Evolutionary conservation across 2,113 vertebrate genomes (phyloP).

Genomic region (Hippocampus mohnikei): DNA sequence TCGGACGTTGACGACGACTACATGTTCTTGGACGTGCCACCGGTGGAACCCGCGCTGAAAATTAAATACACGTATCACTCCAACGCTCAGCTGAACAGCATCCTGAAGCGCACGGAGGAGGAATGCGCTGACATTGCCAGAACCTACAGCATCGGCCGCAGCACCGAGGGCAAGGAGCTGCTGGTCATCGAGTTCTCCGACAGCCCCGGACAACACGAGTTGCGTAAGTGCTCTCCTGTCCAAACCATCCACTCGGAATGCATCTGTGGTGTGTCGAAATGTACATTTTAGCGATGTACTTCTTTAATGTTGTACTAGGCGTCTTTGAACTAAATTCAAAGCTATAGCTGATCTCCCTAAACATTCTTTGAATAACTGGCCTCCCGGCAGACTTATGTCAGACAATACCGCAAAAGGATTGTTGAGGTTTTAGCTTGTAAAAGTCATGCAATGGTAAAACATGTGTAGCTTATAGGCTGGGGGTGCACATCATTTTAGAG

Average conservation of each 20-base stretch:
- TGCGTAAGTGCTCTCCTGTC: conserved; percentile 74
- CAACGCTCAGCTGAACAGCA: conserved; percentile 78
- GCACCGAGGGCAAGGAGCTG: conserved; percentile 85
- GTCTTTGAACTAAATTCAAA: too few relatives aligned
- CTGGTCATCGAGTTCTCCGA: conserved; percentile 90
- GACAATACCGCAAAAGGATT: too few relatives aligned
- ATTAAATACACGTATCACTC: conserved; percentile 82
- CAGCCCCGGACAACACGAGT: conserved; percentile 86
- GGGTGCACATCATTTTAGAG: too few relatives aligned
- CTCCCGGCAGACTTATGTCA: too few relatives aligned
- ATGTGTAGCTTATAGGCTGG: too few relatives aligned
- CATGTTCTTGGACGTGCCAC: conserved; percentile 25
- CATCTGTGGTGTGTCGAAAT: too few relatives aligned
- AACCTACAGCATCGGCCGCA: conserved; percentile 90
- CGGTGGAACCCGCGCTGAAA: conserved; percentile 57
- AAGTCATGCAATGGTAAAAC: too few relatives aligned
- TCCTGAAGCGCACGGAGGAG: conserved; percentile 78
- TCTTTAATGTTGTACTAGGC: too few relatives aligned
- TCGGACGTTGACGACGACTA: conserved; percentile 12
- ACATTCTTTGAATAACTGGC: too few relatives aligned
- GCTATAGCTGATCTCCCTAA: too few relatives aligned
- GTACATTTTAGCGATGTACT: too few relatives aligned
- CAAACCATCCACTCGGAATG: not conserved
- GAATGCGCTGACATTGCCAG: conserved; percentile 79
- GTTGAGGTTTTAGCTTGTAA: too few relatives aligned